Base-by-base conservation (phyloP, 2,113 vertebrate species). In the Galeopterus variegatus region DNA sequence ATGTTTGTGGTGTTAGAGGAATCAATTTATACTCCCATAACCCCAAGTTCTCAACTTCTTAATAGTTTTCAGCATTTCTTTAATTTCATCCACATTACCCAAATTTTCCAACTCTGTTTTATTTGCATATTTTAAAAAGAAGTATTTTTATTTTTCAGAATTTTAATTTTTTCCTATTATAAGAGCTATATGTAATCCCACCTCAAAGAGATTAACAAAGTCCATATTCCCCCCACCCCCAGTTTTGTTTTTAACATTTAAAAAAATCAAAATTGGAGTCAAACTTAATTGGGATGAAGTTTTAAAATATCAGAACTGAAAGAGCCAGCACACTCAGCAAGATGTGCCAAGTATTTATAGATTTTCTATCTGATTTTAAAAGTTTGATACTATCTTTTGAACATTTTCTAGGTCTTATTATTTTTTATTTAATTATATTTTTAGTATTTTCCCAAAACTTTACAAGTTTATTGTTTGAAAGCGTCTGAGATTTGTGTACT, bases 91-190 rank as follows among this genome's bases (percentile, higher is more conserved):
- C 5, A 10, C 52, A 50, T 76, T 75, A 93, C 17, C 9, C 45
- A 17, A 93, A 64, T 36, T 85, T 60, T 93, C 64, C 33, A 54
- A 91, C 23, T 93, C 52, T 88, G 41, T 60, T 73, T 88, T 93
- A 64, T 72, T 73, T 80, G 24, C 8, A 79, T 56, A 72, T 54
- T 77, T 50, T 65, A 90, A 80, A 80, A 92, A 41, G 41, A 89
- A 45, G 6, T 82, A 79, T 84, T 91, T 93, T 28, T 67, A 56
- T 76, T 89, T 93, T 80, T 82, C 41, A 79, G 48, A 73, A 87
- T 70, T 28, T 80, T 91, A 58, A 82, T 64, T 70, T 93, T 88
- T 87, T 79, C 33, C 18, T 83, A 48, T 58, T 58, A 21, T 70
- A 83, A 64, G 54, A 91, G 48, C 26, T 82, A 65, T 36, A 54